Base-by-base conservation (phyloP, 2,113 vertebrate genomes). In the Onychostoma macrolepis region DNA sequence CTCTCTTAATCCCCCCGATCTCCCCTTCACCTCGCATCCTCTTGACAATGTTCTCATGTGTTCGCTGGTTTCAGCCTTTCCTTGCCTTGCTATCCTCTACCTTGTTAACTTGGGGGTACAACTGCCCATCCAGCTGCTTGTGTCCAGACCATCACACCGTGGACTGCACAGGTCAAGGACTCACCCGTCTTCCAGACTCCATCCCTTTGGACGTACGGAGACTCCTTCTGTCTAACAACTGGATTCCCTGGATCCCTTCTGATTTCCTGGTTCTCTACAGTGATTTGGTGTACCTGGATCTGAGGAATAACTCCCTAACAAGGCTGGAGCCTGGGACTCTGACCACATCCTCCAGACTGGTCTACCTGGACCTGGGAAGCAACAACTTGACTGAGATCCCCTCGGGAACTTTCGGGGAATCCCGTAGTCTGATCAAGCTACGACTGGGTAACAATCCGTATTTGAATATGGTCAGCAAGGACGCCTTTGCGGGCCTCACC, bases 201-300 rank as follows among this genome's bases (percentile, higher is more conserved):
- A 98, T 99, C 89, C 98, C 98, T 1, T 58, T 99, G 96, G 97
- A 99, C 79, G 96, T 98, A 67, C 96, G 97, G 89, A 96, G 98
- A 92, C 96, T 99, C 61, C 94, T 99, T 8, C 94, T 97, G 91
- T 95, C 97, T 4, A 96, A 98, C 93, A 99, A 99, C 95, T 96
- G 95, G 94, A 99, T 99, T 85, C 95, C 96, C 92, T 94, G 86
- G 6, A 97, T 99, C 91, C 97, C 98, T 15, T 96, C 96, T 0
- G 98, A 99, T 94, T 98, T 99, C 92, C 96, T 99, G 91, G 96
- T 99, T 86, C 96, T 99, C 91, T 97, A 99, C 90, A 97, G 97
- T 83, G 98, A 99, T 92, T 94, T 99, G 89, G 96, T 99, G 48
- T 99, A 99, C 93, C 89, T 99, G 94, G 98, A 99, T 95, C 96